Evolutionary conservation across 2,888 invertebrate genomes (phyloP), one percentile per base, ranked within the genome.

Genomic region (Habroteleia sp.): DNA sequence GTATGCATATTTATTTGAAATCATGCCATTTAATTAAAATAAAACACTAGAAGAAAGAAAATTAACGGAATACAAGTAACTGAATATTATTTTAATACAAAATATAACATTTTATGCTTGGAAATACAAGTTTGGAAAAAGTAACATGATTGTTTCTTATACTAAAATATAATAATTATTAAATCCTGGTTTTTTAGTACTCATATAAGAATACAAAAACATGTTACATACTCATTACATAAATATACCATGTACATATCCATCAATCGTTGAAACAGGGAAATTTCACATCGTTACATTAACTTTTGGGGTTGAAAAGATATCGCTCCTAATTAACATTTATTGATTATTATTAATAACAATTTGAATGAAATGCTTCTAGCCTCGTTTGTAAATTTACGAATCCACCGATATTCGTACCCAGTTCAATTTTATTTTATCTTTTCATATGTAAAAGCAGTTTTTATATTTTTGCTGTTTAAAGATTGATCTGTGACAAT

Each of bases 401-500:
- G 41, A 66, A 58, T 66, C 56, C 52, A 52, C 58, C 68, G 58
- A 68, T 58, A 58, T 56, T 42, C 29, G 2, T 8, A 16, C 37
- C 27, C 14, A n/a, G n/a, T n/a, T n/a, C n/a, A n/a, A n/a, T n/a
- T n/a, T n/a, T n/a, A n/a, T n/a, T n/a, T n/a, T n/a, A n/a, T n/a
- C n/a, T n/a, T n/a, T n/a, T n/a, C n/a, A n/a, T n/a, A n/a, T n/a
- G n/a, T n/a, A n/a, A n/a, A n/a, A n/a, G n/a, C n/a, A n/a, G n/a
- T n/a, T n/a, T n/a, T n/a, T n/a, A n/a, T n/a, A n/a, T n/a, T n/a
- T n/a, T n/a, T n/a, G n/a, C 10, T 10, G 7, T 27, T 29, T 8
- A n/a, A 29, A 14, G 16, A 4, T 46, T 29, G 41, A 23, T 20
- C 3, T 25, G 3, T 25, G 3, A 25, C 25, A 6, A n/a, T n/a